A percentile compares a stretch with the other conserved stretches of the same genome.
Evolutionary conservation across 2,113 vertebrate genomes (phyloP).

Genomic region (Ivindomyrus marchei): DNA sequence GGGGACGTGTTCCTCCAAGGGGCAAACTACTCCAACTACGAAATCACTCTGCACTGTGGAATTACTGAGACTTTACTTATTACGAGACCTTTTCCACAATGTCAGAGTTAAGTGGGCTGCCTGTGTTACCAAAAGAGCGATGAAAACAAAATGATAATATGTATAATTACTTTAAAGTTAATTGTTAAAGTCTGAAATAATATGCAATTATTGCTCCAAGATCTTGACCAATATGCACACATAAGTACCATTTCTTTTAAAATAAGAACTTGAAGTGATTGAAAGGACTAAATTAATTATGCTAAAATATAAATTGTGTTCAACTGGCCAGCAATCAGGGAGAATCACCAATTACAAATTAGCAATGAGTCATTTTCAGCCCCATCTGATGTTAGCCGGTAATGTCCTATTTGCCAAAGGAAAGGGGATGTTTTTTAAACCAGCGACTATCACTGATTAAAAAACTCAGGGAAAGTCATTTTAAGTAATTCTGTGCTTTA

Average conservation of each 20-base stretch:
- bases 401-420: background rate
- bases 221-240: background rate
- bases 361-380: background rate
- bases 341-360: background rate
- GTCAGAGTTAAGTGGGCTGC: background rate
- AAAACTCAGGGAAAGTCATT: background rate
- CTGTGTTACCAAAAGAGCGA: background rate
- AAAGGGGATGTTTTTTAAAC: background rate
- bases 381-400: background rate
- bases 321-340: background rate
- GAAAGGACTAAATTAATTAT: background rate
- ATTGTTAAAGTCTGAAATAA: constrained; percentile 3
- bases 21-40: background rate
- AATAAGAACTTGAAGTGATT: background rate
- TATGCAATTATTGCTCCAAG: background rate
- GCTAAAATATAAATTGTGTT: background rate
- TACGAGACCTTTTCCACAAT: background rate
- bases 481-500: background rate
- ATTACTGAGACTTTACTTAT: background rate
- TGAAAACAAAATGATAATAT: background rate
- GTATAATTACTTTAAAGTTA: background rate
- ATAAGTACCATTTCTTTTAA: background rate
- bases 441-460: background rate
- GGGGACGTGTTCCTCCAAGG: background rate
- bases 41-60: background rate